These are phyloP conservation scores for Listrodromus nycthemerus DNA, from an alignment of 2,888 invertebrate species.

Conservation along the genomic window DNA sequence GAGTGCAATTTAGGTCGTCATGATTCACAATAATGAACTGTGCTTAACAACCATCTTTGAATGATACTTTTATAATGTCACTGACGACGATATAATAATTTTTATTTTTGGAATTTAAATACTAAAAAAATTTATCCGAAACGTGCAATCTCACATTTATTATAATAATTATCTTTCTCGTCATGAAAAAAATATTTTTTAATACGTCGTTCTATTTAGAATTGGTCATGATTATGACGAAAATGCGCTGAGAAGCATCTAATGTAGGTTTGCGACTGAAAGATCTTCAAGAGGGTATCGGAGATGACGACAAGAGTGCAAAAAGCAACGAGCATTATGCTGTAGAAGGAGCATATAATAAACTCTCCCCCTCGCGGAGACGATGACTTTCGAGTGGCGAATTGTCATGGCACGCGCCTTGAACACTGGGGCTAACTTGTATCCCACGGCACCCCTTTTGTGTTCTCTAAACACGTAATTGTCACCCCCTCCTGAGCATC, in stretches of 20 bases:
- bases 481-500: conserved; percentile 75
- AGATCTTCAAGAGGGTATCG: conserved; percentile 24
- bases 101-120: no score
- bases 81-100: no score
- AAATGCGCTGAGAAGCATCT: not conserved
- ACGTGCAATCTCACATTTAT: not conserved
- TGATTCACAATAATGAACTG: not conserved
- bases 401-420: conserved; percentile 78
- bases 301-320: conserved; percentile 69
- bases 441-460: conserved; percentile 79
- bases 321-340: conserved; percentile 57
- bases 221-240: not conserved
- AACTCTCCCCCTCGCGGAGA: conserved; percentile 54
- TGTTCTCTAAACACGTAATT: conserved; percentile 81
- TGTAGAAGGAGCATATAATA: conserved; percentile 68
- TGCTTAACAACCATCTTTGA: not conserved
- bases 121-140: no score
- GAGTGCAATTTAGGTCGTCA: not conserved
- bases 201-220: not conserved
- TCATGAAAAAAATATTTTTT: not conserved
- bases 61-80: no score
- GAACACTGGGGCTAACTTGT: conserved; percentile 71
- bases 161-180: not conserved
- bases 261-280: not conserved
- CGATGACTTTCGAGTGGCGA: conserved; percentile 73